Base-by-base conservation (phyloP, 2,888 invertebrate species). In the Nephrotoma guestfalica region DNA sequence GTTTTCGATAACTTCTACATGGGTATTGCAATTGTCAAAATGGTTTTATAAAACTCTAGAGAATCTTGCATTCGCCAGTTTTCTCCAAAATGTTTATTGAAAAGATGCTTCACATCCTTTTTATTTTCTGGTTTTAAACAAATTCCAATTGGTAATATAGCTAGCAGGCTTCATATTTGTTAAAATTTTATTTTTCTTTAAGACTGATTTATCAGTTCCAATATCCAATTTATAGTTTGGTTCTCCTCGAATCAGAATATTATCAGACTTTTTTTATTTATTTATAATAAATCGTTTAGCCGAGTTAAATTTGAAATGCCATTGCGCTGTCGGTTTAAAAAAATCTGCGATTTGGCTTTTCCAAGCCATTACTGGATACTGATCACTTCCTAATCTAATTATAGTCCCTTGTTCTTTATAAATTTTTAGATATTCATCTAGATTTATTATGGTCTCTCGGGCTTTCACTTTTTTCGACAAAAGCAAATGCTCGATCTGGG, bases 401-500 rank as follows among this genome's bases (percentile, higher is more conserved):
- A 86, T 41, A 41, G 85, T 87, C 0, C 86, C 47, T 18, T 86
- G 42, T 41, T 87, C 43, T 6, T 84, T 11, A 15, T 86, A 87
- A 86, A 89, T 88, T 7, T 88, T 87, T 30, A 88, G 83, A 87
- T 89, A 89, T 83, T 89, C 88, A 57, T 88, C 87, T 15, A 88
- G 88, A 51, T 87, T 86, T 86, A 88, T 84, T 6, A 89, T 88
- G 13, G 86, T 87, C 86, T 88, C 87, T 88, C 86, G 11, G 45
- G 88, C 88, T 86, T 88, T 88, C 13, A 89, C 45, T 41, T 88
- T 88, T 87, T 88, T 89, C 89, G 43, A 89, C 88, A 86, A 86
- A 86, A 4, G 88, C 89, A 88, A 89, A 89, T 43, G 89, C 89
- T 86, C 89, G 85, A 87, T 89, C 89, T 9, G 89, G 87, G 5